Evolutionary conservation across 2,888 invertebrate species (phyloP), one percentile per base, ranked within the genome.

Genomic region (Nasonia oneida): DNA sequence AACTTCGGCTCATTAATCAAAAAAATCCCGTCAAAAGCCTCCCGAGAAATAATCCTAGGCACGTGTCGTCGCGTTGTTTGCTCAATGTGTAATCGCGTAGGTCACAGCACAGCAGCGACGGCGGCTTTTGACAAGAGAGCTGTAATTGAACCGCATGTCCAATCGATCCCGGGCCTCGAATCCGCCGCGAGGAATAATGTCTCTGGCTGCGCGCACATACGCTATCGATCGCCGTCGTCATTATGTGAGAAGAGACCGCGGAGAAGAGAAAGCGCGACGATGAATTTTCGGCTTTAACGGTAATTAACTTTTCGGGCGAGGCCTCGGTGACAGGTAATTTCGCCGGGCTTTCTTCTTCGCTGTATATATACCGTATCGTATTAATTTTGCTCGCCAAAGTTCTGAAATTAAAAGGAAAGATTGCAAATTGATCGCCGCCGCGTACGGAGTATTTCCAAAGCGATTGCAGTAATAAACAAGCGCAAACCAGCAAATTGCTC

Each of bases 21-120:
- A 53, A 53, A 53, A 53, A 53, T 53, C 53, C 18, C 15, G 15
- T 2, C 47, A 12, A 47, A 18, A 53, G 53, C 18, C 18, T 18
- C 18, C 18, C 18, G 5, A 10, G 15, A 18, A 47, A 47, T 47
- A 47, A 47, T 47, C 57, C 5, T n/a, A 57, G 57, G 57, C 57
- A 57, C 57, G n/a, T n/a, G 57, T n/a, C 37, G 10, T 18, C 53
- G 53, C 53, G 53, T 53, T 53, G 57, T 57, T 57, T 57, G 15
- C n/a, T 57, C 57, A 57, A n/a, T n/a, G 67, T 18, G 61, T 61
- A 61, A 79, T 70, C 67, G 67, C 29, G 33, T 50, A 79, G 67
- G 70, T 70, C 70, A 70, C 70, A 50, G 10, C 70, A 70, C 70
- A 50, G 10, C 18, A 50, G 10, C 18, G 47, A n/a, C 57, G 57